Percentiles rank a stretch among this genome's conserved stretches.
These are phyloP conservation scores for Mus minutoides DNA, from an alignment of 2,797 vertebrate genomes.

Conservation along the genomic window DNA sequence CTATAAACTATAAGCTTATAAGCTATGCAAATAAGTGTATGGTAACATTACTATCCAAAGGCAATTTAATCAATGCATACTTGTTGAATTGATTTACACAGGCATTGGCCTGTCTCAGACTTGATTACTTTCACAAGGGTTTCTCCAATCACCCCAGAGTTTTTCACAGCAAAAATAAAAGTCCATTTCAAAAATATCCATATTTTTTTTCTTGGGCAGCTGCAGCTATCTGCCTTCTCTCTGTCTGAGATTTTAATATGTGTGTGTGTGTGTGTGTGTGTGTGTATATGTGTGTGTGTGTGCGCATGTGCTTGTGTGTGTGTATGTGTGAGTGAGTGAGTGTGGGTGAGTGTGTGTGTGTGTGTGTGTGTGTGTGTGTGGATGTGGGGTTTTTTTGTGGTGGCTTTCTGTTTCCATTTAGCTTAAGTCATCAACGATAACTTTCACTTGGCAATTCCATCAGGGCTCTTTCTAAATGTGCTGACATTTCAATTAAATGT, in stretches of 20 bases:
- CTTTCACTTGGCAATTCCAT: slow-evolving; percentile 80
- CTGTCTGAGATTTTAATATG: background rate
- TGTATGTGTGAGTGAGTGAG: background rate
- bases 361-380: background rate
- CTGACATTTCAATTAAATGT: slow-evolving; percentile 84
- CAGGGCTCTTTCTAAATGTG: slow-evolving; percentile 78
- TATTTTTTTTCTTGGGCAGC: slow-evolving; percentile 71
- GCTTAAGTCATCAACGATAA: slow-evolving; percentile 76
- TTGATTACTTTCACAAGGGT: slow-evolving; percentile 74
- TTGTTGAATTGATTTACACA: slow-evolving; percentile 71
- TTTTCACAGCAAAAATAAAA: slow-evolving; percentile 69
- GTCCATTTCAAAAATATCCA: slow-evolving; percentile 64
- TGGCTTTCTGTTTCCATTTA: slow-evolving; percentile 78
- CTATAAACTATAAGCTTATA: slow-evolving; percentile 18
- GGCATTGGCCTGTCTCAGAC: slow-evolving; percentile 58
- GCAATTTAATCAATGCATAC: slow-evolving; percentile 65
- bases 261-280: background rate
- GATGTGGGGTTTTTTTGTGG: background rate
- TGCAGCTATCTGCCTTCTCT: slow-evolving; percentile 27
- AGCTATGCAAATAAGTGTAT: slow-evolving; percentile 61
- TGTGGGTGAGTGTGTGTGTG: no score
- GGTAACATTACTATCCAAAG: slow-evolving; percentile 58
- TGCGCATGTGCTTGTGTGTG: background rate
- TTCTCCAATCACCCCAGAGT: slow-evolving; percentile 59
- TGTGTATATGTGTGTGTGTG: background rate